Evolutionary conservation across 2,113 vertebrate species (phyloP).

Genomic region (Rhinolophus sinicus): DNA sequence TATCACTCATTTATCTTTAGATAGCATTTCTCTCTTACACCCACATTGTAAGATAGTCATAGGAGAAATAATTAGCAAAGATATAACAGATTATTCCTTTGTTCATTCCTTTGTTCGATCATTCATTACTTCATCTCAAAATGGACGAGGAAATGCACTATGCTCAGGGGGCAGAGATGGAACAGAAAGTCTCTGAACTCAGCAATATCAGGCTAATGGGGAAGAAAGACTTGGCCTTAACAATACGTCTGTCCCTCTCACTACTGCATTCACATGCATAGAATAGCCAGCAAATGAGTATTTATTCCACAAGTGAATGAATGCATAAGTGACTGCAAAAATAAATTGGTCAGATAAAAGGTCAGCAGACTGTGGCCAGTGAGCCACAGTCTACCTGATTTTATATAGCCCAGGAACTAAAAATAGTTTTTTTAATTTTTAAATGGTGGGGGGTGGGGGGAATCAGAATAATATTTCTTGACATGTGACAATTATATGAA

Average conservation of each 20-base stretch:
- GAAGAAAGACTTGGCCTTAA: background rate
- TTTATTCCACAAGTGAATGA: background rate
- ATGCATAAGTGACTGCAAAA: background rate
- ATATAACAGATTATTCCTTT: conserved; percentile 34
- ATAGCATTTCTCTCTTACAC: background rate
- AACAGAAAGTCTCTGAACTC: conserved; percentile 18
- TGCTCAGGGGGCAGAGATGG: background rate
- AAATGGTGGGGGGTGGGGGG: background rate
- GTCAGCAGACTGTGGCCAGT: background rate
- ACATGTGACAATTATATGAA: background rate
- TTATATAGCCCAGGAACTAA: background rate
- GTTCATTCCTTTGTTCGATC: background rate
- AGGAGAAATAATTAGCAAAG: conserved; percentile 6
- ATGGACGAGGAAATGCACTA: background rate
- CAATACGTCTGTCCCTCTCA: background rate
- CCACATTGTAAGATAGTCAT: background rate
- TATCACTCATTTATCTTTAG: conserved; percentile 16
- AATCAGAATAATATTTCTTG: background rate
- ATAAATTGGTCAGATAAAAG: background rate
- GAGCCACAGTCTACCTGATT: background rate
- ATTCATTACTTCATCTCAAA: conserved; percentile 49
- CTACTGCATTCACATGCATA: background rate
- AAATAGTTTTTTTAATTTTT: background rate
- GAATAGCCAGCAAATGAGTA: background rate
- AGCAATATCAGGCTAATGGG: background rate